Conservation (phyloP, 2,797 vertebrate genomes). For the Rhabdophis nuchalis region DNA sequence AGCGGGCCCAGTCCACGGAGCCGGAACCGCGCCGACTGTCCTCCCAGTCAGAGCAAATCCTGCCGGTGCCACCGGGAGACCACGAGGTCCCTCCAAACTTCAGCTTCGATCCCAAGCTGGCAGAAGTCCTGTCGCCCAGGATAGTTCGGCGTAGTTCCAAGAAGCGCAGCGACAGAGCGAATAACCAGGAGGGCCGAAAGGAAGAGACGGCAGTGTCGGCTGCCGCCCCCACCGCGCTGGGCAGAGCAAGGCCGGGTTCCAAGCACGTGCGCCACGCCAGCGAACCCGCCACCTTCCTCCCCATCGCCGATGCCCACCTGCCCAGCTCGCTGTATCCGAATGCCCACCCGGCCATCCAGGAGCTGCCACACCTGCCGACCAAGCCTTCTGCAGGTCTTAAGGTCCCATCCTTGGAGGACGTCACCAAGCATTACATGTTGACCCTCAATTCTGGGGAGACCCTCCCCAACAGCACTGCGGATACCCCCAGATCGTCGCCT, state of each 20-base stretch:
- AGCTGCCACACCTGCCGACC: conserved; percentile 54
- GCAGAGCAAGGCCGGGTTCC: conserved; percentile 54
- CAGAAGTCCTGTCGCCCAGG: conserved; percentile 79
- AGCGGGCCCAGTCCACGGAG: conserved; percentile 68
- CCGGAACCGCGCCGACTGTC: conserved; percentile 57
- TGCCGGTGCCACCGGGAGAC: conserved; percentile 51
- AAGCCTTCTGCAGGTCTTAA: conserved; percentile 67
- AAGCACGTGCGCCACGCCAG: conserved; percentile 89
- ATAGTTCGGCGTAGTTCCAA: conserved; percentile 80
- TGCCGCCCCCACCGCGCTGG: rapidly evolving
- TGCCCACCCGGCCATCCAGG: conserved; percentile 35
- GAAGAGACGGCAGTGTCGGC: neutral
- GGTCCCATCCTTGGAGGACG: conserved; percentile 83
- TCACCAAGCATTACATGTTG: conserved; percentile 85
- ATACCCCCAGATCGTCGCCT: conserved; percentile 67
- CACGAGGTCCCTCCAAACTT: conserved; percentile 65
- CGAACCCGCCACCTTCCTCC: conserved; percentile 83
- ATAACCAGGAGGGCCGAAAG: conserved; percentile 72
- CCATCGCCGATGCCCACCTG: conserved; percentile 75
- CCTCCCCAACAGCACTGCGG: conserved; percentile 57
- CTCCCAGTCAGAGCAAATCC: conserved; percentile 72
- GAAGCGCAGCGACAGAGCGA: conserved; percentile 79
- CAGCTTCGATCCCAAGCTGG: conserved; percentile 81
- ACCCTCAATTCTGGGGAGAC: conserved; percentile 72
- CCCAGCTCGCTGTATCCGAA: conserved; percentile 57